Evolutionary conservation across 2,888 invertebrate species (phyloP).

Genomic region (Caenorhabditis angaria): DNA sequence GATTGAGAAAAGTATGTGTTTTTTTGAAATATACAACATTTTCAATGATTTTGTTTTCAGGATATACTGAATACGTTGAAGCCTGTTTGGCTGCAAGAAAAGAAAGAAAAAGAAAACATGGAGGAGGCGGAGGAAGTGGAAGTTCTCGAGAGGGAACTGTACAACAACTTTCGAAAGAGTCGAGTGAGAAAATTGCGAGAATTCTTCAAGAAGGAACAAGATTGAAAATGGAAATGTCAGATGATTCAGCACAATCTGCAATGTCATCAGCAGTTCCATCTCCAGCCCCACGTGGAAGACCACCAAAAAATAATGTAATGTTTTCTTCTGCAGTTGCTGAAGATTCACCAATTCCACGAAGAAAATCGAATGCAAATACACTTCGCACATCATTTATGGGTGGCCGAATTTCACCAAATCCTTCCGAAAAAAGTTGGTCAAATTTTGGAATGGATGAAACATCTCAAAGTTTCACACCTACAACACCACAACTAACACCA

Average conservation of each 20-base stretch:
- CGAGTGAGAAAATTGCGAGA: conserved; percentile 29
- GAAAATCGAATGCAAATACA: conserved; percentile 29
- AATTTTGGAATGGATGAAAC: conserved; percentile 28
- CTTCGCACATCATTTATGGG: conserved; percentile 24
- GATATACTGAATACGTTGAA: conserved; percentile 54
- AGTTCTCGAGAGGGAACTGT: conserved; percentile 26
- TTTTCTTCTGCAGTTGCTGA: conserved; percentile 28
- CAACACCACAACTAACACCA: conserved; percentile 20
- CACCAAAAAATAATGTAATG: conserved; percentile 29
- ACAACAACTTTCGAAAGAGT: conserved; percentile 26
- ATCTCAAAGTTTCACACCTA: conserved; percentile 5
- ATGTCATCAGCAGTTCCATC: conserved; percentile 36
- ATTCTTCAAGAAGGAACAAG: conserved; percentile 31
- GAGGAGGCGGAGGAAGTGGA: conserved; percentile 15
- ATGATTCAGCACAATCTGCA: conserved; percentile 35
- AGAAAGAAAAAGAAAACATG: conserved; percentile 40
- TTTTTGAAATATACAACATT: too few species aligned
- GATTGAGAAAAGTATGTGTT: conserved; percentile 62
- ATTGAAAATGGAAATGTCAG: conserved; percentile 25
- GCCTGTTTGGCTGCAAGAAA: conserved; percentile 43
- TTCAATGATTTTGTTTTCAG: conserved; percentile 27
- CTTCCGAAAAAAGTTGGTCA: conserved; percentile 50
- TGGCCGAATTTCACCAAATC: conserved; percentile 41
- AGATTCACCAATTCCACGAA: conserved; percentile 15
- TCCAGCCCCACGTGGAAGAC: conserved; percentile 40